Conservation (phyloP, 2,888 invertebrate species). For the Dioctria linearis region DNA sequence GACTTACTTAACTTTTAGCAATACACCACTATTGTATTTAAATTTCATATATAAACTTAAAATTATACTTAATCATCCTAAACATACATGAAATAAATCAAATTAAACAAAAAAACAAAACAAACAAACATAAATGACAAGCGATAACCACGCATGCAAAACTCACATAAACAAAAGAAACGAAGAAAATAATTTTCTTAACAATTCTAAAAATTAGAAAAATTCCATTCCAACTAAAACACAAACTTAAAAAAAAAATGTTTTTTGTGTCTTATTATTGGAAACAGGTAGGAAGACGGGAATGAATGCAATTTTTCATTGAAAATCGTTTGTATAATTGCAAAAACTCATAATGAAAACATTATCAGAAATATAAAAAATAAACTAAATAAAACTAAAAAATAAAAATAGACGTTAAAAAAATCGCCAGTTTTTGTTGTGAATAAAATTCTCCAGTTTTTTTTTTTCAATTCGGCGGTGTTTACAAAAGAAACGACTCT, state of each 20-base stretch:
- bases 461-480: conserved; percentile 17
- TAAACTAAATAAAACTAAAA: conserved; percentile 28
- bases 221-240: conserved; percentile 40
- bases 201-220: conserved; percentile 13
- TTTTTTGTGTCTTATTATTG: conserved; percentile 12
- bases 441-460: conserved; percentile 6
- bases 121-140: conserved; percentile 31
- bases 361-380: conserved; percentile 30
- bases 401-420: conserved; percentile 46
- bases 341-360: conserved; percentile 39
- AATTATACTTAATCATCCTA: not conserved
- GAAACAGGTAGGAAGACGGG: conserved; percentile 48
- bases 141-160: conserved; percentile 55
- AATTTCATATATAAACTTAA: not conserved
- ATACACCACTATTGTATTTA: conserved; percentile 37
- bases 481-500: conserved; percentile 56
- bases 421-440: conserved; percentile 37
- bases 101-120: conserved; percentile 30
- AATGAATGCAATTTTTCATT: conserved; percentile 17
- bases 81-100: conserved; percentile 18
- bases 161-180: conserved; percentile 46
- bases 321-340: conserved; percentile 25
- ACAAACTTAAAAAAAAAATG: conserved; percentile 31
- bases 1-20: not conserved
- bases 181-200: not conserved